These are phyloP conservation scores for Crypturellus tataupa DNA, from an alignment of 2,797 vertebrate genomes.

Conservation along the genomic window DNA sequence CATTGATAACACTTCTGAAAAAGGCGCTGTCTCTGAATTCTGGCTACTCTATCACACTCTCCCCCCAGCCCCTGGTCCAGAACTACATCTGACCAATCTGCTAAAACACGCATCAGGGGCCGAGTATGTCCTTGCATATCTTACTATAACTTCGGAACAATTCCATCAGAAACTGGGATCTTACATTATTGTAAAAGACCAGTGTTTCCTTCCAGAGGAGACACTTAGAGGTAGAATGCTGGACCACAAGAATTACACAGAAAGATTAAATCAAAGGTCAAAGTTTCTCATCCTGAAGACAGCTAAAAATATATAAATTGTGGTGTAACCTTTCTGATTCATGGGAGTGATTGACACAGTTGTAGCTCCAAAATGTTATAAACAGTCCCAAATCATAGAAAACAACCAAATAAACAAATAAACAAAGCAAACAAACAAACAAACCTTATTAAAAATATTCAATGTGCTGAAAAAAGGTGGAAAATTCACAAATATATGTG, in stretches of 20 bases:
- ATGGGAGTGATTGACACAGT: neutral
- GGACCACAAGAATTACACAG: neutral
- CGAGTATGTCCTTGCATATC: constrained; percentile 24
- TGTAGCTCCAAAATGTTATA: neutral
- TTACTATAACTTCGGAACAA: constrained; percentile 16
- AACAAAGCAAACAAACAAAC: no score
- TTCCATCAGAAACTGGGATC: neutral
- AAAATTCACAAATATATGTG: neutral
- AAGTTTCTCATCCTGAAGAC: neutral
- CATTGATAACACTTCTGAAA: neutral
- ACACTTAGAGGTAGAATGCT: neutral
- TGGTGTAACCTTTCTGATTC: neutral
- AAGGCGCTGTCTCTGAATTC: neutral
- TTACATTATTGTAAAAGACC: neutral
- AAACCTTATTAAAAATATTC: neutral
- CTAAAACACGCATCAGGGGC: neutral
- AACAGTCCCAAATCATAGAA: neutral
- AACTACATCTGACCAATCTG: constrained; percentile 7
- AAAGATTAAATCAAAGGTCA: neutral
- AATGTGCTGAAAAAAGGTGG: neutral
- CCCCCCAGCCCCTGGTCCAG: neutral
- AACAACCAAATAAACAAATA: no score
- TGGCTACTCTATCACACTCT: neutral
- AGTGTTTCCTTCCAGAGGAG: neutral
- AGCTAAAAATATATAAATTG: neutral